These are phyloP conservation scores for Pseudococcus jackbeardsleyi DNA, from an alignment of 2,888 invertebrate genomes.

Conservation along the genomic window DNA sequence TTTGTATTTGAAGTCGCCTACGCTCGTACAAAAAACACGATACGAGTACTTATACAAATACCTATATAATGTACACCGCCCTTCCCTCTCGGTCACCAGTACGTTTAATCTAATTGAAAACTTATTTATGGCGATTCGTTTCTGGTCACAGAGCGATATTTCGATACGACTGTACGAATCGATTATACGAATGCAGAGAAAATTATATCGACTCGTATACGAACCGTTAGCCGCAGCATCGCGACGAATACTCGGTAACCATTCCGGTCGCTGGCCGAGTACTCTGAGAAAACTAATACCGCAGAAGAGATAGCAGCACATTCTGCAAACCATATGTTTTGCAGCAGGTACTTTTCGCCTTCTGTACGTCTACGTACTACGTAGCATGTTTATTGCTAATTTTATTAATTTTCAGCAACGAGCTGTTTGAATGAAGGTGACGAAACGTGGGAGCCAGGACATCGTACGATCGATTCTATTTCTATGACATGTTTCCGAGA, in stretches of 20 bases:
- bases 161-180: not conserved
- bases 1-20: not conserved
- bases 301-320: slow-evolving; percentile 3
- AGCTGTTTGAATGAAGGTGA: too few relatives aligned
- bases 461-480: too few relatives aligned
- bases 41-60: not conserved
- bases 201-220: not conserved
- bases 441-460: too few relatives aligned
- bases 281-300: slow-evolving; percentile 2
- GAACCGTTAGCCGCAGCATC: slow-evolving; percentile 10
- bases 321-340: not conserved
- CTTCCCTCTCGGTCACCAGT: not conserved
- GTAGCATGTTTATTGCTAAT: too few relatives aligned
- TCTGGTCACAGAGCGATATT: not conserved
- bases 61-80: not conserved
- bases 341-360: not conserved
- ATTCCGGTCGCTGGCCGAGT: not conserved
- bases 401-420: too few relatives aligned
- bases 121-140: not conserved
- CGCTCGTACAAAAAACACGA: not conserved
- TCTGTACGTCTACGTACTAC: too few relatives aligned
- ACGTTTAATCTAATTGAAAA: slow-evolving; percentile 3
- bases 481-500: too few relatives aligned
- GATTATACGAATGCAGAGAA: slow-evolving; percentile 10
- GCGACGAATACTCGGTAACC: not conserved